A percentile compares a stretch with the other conserved stretches of the same genome.
phyloP scores from a whole-genome alignment of 2,888 invertebrate genomes.

The Lumbricus terrestris region DNA sequence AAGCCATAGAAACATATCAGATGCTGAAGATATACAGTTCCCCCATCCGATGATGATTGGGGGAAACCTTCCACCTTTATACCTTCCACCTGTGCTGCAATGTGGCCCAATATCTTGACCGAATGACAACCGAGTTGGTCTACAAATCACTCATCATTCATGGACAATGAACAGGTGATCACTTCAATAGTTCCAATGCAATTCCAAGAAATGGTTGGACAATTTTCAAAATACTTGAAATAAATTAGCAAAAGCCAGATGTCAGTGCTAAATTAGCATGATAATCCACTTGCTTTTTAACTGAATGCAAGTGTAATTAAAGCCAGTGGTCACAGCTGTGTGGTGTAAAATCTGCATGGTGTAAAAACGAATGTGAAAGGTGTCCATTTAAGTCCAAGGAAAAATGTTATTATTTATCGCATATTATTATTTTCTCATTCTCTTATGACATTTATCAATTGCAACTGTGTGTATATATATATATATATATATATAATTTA shows the following conservation, averaged over 20 bases:
- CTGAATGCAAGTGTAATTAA: no score
- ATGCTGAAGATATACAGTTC: background rate
- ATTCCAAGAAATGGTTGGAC: background rate
- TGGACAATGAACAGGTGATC: background rate
- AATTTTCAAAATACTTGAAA: background rate
- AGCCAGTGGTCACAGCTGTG: background rate
- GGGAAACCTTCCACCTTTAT: background rate
- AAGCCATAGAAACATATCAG: background rate
- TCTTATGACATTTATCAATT: background rate
- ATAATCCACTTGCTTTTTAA: background rate
- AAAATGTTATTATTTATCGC: background rate
- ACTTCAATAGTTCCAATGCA: background rate
- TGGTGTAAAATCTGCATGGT: background rate
- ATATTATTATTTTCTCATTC: background rate
- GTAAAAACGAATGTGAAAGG: background rate
- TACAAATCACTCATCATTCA: background rate
- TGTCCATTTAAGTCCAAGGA: background rate
- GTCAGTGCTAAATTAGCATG: background rate
- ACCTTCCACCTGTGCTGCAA: background rate
- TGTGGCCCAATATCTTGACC: background rate
- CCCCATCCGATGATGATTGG: background rate
- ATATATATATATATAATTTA: no score
- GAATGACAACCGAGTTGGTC: background rate
- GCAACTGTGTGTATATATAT: no score
- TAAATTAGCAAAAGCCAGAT: background rate